Conservation (phyloP, 1,140 invertebrate genomes). For the Cepaea nemoralis region DNA sequence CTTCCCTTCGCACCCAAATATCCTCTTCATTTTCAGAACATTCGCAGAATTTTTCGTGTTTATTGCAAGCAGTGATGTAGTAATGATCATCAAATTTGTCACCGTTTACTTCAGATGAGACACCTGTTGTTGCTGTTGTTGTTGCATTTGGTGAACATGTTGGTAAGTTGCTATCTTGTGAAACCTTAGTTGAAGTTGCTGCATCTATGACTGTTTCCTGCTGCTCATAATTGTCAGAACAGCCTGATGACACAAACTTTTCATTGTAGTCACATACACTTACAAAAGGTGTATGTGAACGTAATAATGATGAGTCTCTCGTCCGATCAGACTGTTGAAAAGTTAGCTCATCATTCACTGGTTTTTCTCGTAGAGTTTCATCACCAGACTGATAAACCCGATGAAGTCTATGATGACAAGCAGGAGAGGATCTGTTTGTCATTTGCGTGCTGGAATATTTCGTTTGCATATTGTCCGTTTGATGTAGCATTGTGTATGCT, state of each 20-base stretch:
- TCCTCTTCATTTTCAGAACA: constrained; percentile 6
- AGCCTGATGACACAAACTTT: not conserved
- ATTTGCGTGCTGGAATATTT: not conserved
- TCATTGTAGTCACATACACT: not conserved
- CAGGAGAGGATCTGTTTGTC: not conserved
- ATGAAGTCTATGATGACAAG: not conserved
- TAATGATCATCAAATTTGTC: not conserved
- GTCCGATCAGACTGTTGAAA: not conserved
- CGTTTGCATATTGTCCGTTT: not conserved
- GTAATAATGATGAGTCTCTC: not conserved
- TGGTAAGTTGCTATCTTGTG: not conserved
- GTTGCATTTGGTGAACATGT: not conserved
- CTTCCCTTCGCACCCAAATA: constrained; percentile 27
- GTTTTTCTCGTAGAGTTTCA: not conserved
- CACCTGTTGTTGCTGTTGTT: not conserved
- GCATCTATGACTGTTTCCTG: constrained; percentile 16
- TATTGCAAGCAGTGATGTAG: not conserved
- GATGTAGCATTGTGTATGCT: not conserved
- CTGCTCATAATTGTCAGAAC: not conserved
- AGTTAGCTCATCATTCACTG: not conserved
- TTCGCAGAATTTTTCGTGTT: constrained; percentile 20
- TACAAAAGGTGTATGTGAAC: not conserved
- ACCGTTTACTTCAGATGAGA: not conserved
- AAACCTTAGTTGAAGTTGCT: not conserved
- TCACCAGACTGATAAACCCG: not conserved